Conservation (phyloP, 2,113 vertebrate genomes). For the Macquaria australasica region DNA sequence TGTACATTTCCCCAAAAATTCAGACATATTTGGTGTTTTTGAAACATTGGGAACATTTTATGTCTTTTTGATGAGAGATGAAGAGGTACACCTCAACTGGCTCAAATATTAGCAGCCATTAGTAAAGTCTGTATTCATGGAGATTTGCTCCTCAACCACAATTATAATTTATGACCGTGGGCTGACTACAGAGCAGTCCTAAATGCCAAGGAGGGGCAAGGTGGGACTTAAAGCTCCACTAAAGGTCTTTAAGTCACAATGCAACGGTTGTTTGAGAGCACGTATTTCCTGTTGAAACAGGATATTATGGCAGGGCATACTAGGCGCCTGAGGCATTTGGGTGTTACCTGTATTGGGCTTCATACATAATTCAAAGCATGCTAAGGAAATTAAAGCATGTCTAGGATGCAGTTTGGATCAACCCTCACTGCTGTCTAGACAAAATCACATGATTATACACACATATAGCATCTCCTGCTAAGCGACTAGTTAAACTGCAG, state of each 20-base stretch:
- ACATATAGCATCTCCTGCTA: conserved; percentile 18
- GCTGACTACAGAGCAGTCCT: conserved; percentile 15
- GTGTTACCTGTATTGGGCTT: background rate
- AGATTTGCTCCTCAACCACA: conserved; percentile 18
- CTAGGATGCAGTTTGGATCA: conserved; percentile 16
- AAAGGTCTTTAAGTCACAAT: conserved; percentile 42
- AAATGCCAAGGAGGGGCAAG: conserved; percentile 38
- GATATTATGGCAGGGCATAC: conserved; percentile 19
- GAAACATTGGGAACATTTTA: background rate
- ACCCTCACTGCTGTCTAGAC: background rate
- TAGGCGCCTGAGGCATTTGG: conserved; percentile 11
- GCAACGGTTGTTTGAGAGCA: conserved; percentile 36
- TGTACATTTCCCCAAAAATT: background rate
- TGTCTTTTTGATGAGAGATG: background rate
- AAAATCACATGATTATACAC: conserved; percentile 11
- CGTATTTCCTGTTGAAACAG: conserved; percentile 51
- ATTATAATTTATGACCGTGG: conserved; percentile 40
- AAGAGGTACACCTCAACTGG: background rate
- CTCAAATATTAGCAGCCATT: conserved; percentile 21
- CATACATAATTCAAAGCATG: conserved; percentile 11
- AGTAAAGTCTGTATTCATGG: conserved; percentile 2
- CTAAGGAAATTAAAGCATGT: conserved; percentile 9
- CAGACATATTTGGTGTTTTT: background rate
- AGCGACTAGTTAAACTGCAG: conserved; percentile 19
- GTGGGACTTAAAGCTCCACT: conserved; percentile 29